Evolutionary conservation across 2,113 vertebrate genomes (phyloP).

Genomic region (Cynocephalus volans): DNA sequence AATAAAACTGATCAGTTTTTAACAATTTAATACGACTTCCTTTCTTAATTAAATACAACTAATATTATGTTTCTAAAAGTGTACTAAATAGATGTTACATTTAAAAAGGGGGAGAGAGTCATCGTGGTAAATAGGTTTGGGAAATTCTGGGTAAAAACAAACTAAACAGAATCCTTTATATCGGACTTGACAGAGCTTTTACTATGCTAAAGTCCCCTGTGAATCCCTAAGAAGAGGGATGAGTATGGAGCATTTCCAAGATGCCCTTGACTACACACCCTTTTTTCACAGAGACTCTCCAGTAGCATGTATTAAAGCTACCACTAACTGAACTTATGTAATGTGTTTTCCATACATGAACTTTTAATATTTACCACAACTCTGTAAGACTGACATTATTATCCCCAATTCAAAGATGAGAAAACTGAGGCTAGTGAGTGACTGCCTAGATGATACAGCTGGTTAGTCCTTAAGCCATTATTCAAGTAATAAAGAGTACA

Average conservation of each 20-base stretch:
- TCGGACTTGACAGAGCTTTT: background rate
- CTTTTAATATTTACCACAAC: background rate
- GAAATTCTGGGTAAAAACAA: background rate
- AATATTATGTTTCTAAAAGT: background rate
- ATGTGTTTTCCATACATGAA: background rate
- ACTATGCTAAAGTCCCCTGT: background rate
- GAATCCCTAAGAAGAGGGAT: background rate
- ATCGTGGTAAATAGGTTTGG: constrained; percentile 30
- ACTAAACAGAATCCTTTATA: constrained; percentile 14
- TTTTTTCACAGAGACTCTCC: background rate
- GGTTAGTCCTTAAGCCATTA: background rate
- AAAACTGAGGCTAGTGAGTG: background rate
- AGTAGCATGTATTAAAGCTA: background rate
- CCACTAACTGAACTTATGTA: background rate
- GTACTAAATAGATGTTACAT: background rate
- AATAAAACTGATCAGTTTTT: constrained; percentile 18
- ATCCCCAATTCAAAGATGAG: constrained; percentile 18
- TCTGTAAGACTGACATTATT: background rate
- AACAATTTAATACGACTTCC: constrained; percentile 39
- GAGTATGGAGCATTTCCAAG: background rate
- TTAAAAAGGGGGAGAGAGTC: background rate
- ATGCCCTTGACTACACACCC: background rate
- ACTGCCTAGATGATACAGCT: background rate
- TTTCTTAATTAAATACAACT: constrained; percentile 62
- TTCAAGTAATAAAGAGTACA: too few relatives aligned